Conservation (phyloP, 2,888 invertebrate genomes). For the Cosmia trapezina region DNA sequence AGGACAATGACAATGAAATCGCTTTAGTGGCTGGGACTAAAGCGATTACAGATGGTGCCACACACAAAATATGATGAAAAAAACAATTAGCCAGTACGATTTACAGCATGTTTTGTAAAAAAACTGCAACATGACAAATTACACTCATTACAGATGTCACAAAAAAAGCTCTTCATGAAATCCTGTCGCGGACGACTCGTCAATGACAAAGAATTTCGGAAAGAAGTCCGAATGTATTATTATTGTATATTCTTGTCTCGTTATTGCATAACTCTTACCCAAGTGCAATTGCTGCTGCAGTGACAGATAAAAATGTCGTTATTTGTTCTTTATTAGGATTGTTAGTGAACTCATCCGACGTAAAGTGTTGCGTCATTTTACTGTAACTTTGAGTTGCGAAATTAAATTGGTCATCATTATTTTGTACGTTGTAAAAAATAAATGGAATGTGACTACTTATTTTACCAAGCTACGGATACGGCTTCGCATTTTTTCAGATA, state of each 20-base stretch:
- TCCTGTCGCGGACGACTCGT: constrained; percentile 38
- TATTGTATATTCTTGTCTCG: constrained; percentile 25
- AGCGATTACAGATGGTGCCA: constrained; percentile 6
- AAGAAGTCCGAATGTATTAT: constrained; percentile 37
- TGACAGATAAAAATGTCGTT: constrained; percentile 22
- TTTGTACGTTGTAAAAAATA: constrained; percentile 7
- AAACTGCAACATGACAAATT: constrained; percentile 24
- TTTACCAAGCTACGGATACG: neutral
- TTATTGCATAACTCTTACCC: constrained; percentile 50
- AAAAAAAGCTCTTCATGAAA: constrained; percentile 14
- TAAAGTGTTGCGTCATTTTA: constrained; percentile 42
- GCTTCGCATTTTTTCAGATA: neutral
- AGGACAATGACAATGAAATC: neutral
- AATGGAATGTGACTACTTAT: constrained; percentile 3
- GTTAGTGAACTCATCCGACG: constrained; percentile 26
- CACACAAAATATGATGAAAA: neutral
- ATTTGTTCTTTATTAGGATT: constrained; percentile 29
- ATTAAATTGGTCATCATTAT: constrained; percentile 33
- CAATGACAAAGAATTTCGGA: constrained; percentile 50
- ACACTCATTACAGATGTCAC: constrained; percentile 16
- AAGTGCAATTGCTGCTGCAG: constrained; percentile 39
- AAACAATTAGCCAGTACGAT: neutral
- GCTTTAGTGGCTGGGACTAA: no score
- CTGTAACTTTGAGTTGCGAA: constrained; percentile 19
- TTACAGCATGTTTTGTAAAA: neutral